These are phyloP conservation scores for Sinopyrophorus schimmeli DNA, from an alignment of 2,888 invertebrate genomes.

Conservation along the genomic window DNA sequence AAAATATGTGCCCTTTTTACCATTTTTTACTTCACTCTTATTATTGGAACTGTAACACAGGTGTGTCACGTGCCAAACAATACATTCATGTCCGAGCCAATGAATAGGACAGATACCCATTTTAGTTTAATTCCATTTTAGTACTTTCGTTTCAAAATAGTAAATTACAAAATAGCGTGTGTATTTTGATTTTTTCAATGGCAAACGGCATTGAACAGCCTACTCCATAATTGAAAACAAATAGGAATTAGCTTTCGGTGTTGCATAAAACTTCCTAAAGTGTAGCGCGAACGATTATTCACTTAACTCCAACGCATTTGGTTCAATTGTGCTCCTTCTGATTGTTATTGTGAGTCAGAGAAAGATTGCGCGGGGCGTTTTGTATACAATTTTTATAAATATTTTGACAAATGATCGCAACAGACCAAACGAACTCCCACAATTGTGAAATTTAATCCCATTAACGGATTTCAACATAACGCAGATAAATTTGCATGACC, in stretches of 20 bases:
- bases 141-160: too few relatives aligned
- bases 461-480: constrained; percentile 10
- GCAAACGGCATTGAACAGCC: too few relatives aligned
- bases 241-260: constrained; percentile 8
- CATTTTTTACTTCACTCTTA: too few relatives aligned
- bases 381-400: background rate
- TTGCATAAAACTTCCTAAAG: constrained; percentile 19
- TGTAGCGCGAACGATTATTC: constrained; percentile 16
- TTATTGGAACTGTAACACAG: too few relatives aligned
- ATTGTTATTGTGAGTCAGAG: constrained; percentile 11
- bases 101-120: too few relatives aligned
- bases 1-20: too few relatives aligned
- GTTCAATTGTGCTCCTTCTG: constrained; percentile 13
- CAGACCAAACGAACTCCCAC: constrained; percentile 6
- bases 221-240: too few relatives aligned
- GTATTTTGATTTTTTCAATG: too few relatives aligned
- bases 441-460: constrained; percentile 12
- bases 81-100: too few relatives aligned
- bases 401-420: constrained; percentile 18
- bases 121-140: too few relatives aligned
- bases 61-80: too few relatives aligned
- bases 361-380: constrained; percentile 6
- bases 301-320: constrained; percentile 16
- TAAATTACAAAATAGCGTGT: too few relatives aligned
- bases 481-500: constrained; percentile 1